These are phyloP conservation scores for Pachyuromys duprasi DNA, from an alignment of 2,797 vertebrate species.

Conservation along the genomic window DNA sequence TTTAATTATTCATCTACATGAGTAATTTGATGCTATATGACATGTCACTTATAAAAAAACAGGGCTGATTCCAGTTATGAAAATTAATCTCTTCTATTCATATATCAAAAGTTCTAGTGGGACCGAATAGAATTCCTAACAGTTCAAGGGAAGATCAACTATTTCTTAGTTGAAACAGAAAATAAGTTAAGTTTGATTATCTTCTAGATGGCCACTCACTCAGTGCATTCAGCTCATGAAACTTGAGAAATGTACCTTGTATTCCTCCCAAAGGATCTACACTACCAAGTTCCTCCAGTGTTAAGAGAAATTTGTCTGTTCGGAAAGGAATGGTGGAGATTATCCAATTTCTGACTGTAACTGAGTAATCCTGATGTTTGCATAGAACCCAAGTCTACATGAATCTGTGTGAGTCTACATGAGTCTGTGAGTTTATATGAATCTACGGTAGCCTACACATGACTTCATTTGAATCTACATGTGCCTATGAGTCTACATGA, in stretches of 20 bases:
- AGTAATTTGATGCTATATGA: constrained; percentile 8
- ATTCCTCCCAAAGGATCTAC: constrained; percentile 71
- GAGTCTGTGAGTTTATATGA: neutral
- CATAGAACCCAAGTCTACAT: constrained; percentile 73
- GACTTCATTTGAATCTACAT: neutral
- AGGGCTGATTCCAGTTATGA: constrained; percentile 31
- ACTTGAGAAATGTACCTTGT: constrained; percentile 66
- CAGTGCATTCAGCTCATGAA: constrained; percentile 33
- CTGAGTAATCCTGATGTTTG: constrained; percentile 81
- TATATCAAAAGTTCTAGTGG: constrained; percentile 40
- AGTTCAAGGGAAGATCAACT: constrained; percentile 59
- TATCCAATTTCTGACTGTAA: constrained; percentile 83
- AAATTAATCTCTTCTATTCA: constrained; percentile 45
- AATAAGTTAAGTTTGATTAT: constrained; percentile 58
- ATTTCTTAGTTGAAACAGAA: constrained; percentile 68
- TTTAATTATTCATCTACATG: constrained; percentile 59
- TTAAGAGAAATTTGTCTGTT: constrained; percentile 84
- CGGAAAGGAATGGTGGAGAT: constrained; percentile 60
- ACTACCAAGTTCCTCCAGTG: constrained; percentile 72
- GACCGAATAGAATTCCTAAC: constrained; percentile 51
- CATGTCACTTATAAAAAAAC: constrained; percentile 4
- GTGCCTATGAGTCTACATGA: neutral
- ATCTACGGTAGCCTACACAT: neutral
- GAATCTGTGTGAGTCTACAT: neutral
- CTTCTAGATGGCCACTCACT: constrained; percentile 59